Evolutionary conservation across 2,113 vertebrate genomes (phyloP).

Genomic region (Tachuris rubrigastra): DNA sequence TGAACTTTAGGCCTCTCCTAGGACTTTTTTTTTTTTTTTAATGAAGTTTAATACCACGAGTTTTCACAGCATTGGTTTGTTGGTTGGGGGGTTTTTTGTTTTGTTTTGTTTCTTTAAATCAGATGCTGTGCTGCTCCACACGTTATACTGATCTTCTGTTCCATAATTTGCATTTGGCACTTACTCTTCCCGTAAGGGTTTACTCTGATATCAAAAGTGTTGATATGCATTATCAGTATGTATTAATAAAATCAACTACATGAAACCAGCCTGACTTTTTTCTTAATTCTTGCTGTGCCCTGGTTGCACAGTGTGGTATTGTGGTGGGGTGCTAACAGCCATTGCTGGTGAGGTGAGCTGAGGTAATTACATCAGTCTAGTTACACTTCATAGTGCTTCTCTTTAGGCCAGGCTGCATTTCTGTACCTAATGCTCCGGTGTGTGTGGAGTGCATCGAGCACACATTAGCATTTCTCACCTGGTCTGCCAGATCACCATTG

Average conservation of each 20-base stretch:
- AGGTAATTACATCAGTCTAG: not conserved
- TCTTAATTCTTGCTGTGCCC: not conserved
- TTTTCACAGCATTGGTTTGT: not conserved
- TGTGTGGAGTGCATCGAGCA: rapidly evolving
- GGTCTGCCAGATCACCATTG: not conserved
- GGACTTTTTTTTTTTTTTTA: not conserved
- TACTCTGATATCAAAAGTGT: constrained; percentile 27
- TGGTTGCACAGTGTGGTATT: not conserved
- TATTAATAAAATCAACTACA: constrained; percentile 52
- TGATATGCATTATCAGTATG: constrained; percentile 18
- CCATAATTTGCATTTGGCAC: not conserved
- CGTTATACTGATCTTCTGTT: constrained; percentile 1
- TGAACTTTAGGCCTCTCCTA: not conserved
- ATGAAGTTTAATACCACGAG: not conserved
- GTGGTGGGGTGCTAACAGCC: not conserved
- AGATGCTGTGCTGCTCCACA: not conserved
- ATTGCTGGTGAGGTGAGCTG: not conserved
- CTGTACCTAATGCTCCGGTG: not conserved
- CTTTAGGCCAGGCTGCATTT: not conserved
- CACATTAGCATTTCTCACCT: not conserved
- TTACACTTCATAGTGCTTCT: not conserved
- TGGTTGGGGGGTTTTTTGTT: not conserved
- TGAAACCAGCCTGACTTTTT: not conserved
- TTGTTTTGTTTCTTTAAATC: not conserved
- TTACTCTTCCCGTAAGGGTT: not conserved